A percentile compares a stretch with the other conserved stretches of the same genome.
phyloP scores from a whole-genome alignment of 2,797 vertebrate species.

The Dendrocincla fuliginosa region DNA sequence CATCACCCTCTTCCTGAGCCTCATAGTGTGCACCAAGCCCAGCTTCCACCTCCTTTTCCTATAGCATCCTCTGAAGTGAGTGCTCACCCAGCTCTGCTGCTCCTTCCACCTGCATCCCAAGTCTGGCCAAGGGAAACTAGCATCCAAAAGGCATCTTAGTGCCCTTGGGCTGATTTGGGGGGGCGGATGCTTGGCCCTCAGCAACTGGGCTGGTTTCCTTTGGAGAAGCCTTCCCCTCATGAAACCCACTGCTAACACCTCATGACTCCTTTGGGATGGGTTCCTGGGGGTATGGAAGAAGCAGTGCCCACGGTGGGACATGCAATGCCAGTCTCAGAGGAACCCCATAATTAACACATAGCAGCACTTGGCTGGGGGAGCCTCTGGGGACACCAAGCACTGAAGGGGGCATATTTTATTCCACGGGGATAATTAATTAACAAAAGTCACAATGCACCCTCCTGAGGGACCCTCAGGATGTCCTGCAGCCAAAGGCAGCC shows the following conservation, averaged over 20 bases:
- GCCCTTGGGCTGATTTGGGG: neutral
- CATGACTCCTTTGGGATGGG: neutral
- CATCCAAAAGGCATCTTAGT: neutral
- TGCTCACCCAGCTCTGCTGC: neutral
- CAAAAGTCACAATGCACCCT: too few species aligned
- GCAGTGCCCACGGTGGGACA: neutral
- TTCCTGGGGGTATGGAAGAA: neutral
- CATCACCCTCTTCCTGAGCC: neutral
- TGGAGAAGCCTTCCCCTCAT: neutral
- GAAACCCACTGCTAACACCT: neutral
- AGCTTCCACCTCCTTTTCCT: neutral
- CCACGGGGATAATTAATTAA: too few species aligned
- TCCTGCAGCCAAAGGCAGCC: too few species aligned
- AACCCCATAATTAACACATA: neutral
- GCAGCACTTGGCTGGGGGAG: too few species aligned
- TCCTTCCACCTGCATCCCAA: fast-evolving
- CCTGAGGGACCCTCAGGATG: too few species aligned
- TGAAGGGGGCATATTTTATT: too few species aligned
- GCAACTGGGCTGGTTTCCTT: neutral
- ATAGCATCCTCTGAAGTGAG: fast-evolving
- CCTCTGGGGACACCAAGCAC: too few species aligned
- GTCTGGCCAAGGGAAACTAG: neutral
- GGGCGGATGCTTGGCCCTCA: neutral
- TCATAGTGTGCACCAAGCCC: fast-evolving
- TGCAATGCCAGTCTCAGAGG: neutral